Evolutionary conservation across 2,797 vertebrate genomes (phyloP), one percentile per base, ranked within the genome.

Genomic region (Cossypha polioptera): DNA sequence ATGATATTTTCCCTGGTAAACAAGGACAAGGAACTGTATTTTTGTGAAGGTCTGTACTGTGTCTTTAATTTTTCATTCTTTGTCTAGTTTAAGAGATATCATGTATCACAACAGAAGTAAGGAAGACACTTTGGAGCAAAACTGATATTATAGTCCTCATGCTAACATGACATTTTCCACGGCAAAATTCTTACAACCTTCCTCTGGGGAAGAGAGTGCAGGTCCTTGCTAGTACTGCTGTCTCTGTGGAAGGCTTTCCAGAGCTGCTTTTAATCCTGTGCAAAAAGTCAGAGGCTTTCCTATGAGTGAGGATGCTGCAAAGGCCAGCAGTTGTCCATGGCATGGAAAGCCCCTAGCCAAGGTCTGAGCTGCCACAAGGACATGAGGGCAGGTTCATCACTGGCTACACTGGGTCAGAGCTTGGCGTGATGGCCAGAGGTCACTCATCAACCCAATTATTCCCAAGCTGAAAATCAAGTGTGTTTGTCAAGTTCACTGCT

Each of bases 271-370:
- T 47, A 65, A n/a, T 18, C 15, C 10, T 53, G 19, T 63, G 18
- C 26, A 90, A 80, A 88, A 74, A 21, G 57, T 58, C 1, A 0
- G 13, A 78, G 28, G 10, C 8, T 58, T 85, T 84, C 9, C 22
- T 16, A 1, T 57, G 47, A 47, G 11, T 3, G 2, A 59, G 8
- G 26, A 19, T 33, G 9, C 18, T 78, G 26, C 2, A 5, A 59
- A 54, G 16, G 3, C 14, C 48, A 22, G 18, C n/a, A 86, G 29
- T 6, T 62, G 12, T 22, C 25, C 5, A 7, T 6, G 4, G 12
- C 6, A 51, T 2, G 4, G 31, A 33, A 7, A 68, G 5, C 2
- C 2, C 4, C 3, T 3, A 71, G 25, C 8, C 0, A 0, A 36
- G 47, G 9, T 9, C 10, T 80, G 19, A 59, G 21, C 9, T 77